Percentiles rank a stretch among this genome's conserved stretches.
Conservation (phyloP, 2,888 invertebrate genomes). For the Ditylenchus weischeri region DNA sequence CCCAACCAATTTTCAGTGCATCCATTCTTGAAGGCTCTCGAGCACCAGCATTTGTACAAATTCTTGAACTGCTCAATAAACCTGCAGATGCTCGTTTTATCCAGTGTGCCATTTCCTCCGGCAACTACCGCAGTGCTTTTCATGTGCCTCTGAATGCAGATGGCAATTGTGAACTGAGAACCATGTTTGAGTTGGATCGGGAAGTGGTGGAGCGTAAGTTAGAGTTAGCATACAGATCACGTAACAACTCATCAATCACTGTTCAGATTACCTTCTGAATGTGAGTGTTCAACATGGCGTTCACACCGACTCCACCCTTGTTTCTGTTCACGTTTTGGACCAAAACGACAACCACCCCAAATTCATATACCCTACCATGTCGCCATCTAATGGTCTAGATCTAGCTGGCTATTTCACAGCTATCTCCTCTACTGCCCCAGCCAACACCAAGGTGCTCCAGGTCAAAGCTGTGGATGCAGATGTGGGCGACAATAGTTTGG, state of each 20-base stretch:
- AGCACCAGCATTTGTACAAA: constrained; percentile 52
- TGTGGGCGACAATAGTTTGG: constrained; percentile 75
- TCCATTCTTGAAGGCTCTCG: constrained; percentile 53
- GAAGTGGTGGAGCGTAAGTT: constrained; percentile 46
- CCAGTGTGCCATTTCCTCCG: constrained; percentile 53
- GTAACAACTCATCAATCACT: too few species aligned
- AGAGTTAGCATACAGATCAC: too few species aligned
- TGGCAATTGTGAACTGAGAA: constrained; percentile 51
- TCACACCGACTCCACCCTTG: constrained; percentile 50
- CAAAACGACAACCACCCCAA: constrained; percentile 90
- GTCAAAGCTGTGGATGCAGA: constrained; percentile 78
- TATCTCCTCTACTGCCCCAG: constrained; percentile 41
- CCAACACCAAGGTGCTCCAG: constrained; percentile 16
- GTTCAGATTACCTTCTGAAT: constrained; percentile 50
- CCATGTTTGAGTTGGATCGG: constrained; percentile 53
- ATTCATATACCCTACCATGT: constrained; percentile 67
- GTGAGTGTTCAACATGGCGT: constrained; percentile 51
- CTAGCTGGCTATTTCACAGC: constrained; percentile 50
- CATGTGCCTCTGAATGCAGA: constrained; percentile 47
- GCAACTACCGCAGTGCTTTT: constrained; percentile 56
- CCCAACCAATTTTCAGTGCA: constrained; percentile 17
- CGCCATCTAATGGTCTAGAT: constrained; percentile 30
- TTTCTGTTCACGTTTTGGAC: constrained; percentile 65
- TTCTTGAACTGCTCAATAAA: constrained; percentile 53
- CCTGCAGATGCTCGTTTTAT: constrained; percentile 51